These are phyloP conservation scores for Imbricaverruca yamaguchii DNA, from an alignment of 2,888 invertebrate genomes.

Conservation along the genomic window DNA sequence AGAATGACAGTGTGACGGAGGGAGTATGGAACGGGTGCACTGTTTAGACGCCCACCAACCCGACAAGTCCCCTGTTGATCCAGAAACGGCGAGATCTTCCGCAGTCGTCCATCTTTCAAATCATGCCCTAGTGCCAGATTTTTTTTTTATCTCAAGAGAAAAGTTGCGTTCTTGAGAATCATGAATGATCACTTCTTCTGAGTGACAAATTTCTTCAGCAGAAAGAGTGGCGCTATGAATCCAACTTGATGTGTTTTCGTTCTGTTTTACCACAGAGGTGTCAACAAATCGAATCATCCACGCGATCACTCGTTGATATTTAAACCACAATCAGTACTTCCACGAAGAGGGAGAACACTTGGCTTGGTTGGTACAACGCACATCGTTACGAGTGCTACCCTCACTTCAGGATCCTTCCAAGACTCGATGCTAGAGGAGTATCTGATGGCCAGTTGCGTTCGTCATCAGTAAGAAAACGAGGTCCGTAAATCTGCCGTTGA, in stretches of 20 bases:
- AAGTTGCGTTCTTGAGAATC: too few species aligned
- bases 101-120: too few species aligned
- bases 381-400: neutral
- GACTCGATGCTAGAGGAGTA: neutral
- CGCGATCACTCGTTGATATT: neutral
- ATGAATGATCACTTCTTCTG: too few species aligned
- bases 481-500: neutral
- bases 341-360: neutral
- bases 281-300: neutral
- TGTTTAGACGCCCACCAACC: neutral
- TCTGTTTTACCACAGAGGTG: neutral
- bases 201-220: too few species aligned
- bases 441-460: neutral
- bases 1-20: conserved; percentile 13
- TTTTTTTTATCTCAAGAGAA: too few species aligned
- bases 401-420: neutral
- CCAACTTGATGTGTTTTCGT: neutral
- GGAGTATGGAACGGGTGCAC: neutral
- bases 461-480: neutral
- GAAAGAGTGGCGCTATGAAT: neutral
- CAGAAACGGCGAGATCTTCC: neutral
- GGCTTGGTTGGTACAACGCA: neutral
- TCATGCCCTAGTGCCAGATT: too few species aligned
- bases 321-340: neutral
- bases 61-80: neutral